A percentile compares a stretch with the other conserved stretches of the same genome.
Conservation (phyloP, 1,140 invertebrate species). For the Cyclina sinensis region DNA sequence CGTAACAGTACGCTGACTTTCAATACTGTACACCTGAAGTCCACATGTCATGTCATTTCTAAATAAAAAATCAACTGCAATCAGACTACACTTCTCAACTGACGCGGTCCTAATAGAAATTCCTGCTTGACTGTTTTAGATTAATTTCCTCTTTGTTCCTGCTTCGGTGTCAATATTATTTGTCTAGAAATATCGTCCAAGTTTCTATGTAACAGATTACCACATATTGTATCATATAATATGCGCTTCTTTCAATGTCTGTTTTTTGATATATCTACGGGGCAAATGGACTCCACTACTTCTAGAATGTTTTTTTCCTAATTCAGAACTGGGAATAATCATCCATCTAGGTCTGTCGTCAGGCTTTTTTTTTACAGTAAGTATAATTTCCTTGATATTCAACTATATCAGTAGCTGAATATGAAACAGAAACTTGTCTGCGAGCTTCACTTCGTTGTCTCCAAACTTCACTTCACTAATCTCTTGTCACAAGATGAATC, state of each 20-base stretch:
- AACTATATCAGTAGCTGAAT: background rate
- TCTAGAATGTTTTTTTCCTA: background rate
- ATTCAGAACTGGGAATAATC: background rate
- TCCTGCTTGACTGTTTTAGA: background rate
- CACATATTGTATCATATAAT: background rate
- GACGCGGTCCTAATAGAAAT: background rate
- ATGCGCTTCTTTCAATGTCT: background rate
- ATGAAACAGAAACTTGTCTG: background rate
- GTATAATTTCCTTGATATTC: background rate
- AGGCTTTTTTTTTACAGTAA: background rate
- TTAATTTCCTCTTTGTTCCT: background rate
- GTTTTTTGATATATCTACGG: background rate
- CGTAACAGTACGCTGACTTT: no score
- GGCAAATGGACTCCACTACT: background rate
- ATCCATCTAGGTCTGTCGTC: background rate
- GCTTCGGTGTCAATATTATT: background rate
- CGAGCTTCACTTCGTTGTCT: conserved; percentile 22
- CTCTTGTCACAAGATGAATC: background rate
- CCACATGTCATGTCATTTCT: no score
- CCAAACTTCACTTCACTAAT: conserved; percentile 16
- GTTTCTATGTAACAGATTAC: background rate
- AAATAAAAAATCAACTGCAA: no score
- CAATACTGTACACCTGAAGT: no score
- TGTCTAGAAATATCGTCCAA: background rate
- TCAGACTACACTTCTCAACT: background rate